Evolutionary conservation across 2,113 vertebrate genomes (phyloP).

Genomic region (Abramis brama): DNA sequence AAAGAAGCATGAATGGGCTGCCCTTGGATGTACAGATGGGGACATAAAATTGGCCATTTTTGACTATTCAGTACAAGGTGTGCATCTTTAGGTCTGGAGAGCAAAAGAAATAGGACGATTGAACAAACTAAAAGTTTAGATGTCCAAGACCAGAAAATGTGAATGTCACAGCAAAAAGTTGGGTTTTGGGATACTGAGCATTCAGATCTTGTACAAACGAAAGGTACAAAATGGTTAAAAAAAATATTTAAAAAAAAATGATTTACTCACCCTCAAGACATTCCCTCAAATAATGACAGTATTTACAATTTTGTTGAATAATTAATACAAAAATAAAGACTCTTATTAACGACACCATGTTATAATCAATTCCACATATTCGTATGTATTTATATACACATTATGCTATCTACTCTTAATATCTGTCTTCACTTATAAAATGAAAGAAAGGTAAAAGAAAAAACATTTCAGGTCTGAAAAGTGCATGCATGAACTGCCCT

Average conservation of each 20-base stretch:
- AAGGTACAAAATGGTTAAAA: no score
- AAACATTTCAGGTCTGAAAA: not conserved
- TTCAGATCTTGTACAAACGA: no score
- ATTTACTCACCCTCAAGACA: no score
- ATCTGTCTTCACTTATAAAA: not conserved
- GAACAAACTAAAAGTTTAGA: conserved; percentile 4
- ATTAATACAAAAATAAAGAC: not conserved
- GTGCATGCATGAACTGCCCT: conserved; percentile 15
- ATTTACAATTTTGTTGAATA: not conserved
- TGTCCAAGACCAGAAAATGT: not conserved
- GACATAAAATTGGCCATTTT: conserved; percentile 69
- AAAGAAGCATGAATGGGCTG: conserved; percentile 67
- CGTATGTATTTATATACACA: not conserved
- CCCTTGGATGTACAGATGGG: conserved; percentile 74
- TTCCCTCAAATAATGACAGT: no score
- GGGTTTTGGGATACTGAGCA: no score
- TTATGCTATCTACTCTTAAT: not conserved
- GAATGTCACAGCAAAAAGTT: no score
- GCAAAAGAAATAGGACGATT: not conserved
- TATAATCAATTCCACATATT: not conserved
- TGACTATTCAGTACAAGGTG: conserved; percentile 36
- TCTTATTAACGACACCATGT: not conserved
- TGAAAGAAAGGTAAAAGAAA: not conserved
- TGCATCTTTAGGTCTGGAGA: not conserved
- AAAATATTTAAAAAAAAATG: rapidly evolving